Evolutionary conservation across 2,797 vertebrate genomes (phyloP).

Genomic region (Chelonia mydas): DNA sequence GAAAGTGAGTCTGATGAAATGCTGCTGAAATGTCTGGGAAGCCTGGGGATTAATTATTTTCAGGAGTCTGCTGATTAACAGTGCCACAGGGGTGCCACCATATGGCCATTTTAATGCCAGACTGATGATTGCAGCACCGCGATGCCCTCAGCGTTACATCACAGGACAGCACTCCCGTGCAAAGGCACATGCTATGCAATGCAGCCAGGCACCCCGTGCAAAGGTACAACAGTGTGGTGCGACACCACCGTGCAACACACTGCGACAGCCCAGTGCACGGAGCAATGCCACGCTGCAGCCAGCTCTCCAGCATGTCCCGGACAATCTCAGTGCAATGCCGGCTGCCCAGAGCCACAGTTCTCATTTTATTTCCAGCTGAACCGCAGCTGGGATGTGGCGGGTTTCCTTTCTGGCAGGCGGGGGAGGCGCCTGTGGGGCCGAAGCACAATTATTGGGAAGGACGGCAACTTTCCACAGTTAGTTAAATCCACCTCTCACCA

Average conservation of each 20-base stretch:
- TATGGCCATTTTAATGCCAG: not conserved
- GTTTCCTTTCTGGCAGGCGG: not conserved
- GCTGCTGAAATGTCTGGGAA: not conserved
- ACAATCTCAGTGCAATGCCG: not conserved
- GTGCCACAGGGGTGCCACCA: not conserved
- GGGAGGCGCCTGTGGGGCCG: not conserved
- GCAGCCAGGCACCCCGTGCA: not conserved
- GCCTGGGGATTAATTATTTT: conserved; percentile 1
- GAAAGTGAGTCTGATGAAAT: not conserved
- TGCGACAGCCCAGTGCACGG: not conserved
- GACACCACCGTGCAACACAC: not conserved
- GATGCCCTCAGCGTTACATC: not conserved
- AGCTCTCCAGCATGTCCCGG: not conserved
- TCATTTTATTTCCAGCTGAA: not conserved
- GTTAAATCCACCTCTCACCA: not conserved
- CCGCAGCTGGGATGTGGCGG: not conserved
- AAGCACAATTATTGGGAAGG: not conserved
- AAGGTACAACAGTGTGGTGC: not conserved
- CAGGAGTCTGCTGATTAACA: conserved; percentile 4
- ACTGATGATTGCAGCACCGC: not conserved
- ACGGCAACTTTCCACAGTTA: no score
- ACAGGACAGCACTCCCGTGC: not conserved
- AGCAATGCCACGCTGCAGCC: not conserved
- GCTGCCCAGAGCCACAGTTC: not conserved
- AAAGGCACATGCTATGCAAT: not conserved